These are phyloP conservation scores for Pseudococcus longispinus DNA, from an alignment of 2,888 invertebrate genomes.

Conservation along the genomic window DNA sequence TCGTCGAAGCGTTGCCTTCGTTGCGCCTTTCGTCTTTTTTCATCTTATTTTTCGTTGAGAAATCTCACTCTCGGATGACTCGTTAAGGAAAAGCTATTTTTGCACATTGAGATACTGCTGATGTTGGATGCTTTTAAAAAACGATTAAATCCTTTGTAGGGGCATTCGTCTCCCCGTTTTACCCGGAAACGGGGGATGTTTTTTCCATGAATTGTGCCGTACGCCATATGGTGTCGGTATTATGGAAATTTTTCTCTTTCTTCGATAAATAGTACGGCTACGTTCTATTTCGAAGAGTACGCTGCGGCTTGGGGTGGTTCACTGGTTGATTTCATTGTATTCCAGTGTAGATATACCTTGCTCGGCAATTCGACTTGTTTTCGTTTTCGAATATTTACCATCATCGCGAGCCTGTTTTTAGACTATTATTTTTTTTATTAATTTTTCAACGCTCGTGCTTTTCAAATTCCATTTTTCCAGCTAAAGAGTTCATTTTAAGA, in stretches of 20 bases:
- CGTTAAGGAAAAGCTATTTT: slow-evolving; percentile 7
- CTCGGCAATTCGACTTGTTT: not conserved
- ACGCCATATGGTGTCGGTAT: not conserved
- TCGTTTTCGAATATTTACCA: not conserved
- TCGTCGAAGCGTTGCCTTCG: not conserved
- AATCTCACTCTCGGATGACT: not conserved
- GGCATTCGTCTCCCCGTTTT: slow-evolving; percentile 1
- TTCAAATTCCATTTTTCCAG: too few species aligned
- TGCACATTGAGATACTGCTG: not conserved
- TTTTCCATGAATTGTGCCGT: not conserved
- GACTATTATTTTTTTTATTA: too few species aligned
- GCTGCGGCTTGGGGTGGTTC: not conserved
- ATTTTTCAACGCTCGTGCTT: too few species aligned
- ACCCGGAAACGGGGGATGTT: not conserved
- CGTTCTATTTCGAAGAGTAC: not conserved
- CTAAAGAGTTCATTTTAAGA: too few species aligned
- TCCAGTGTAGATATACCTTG: not conserved
- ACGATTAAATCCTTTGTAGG: slow-evolving; percentile 22
- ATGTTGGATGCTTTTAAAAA: slow-evolving; percentile 4
- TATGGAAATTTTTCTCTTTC: not conserved
- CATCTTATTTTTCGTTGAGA: not conserved
- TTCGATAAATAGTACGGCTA: not conserved
- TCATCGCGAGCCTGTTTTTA: too few species aligned
- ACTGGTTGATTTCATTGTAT: not conserved
- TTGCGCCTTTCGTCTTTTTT: not conserved